These are phyloP conservation scores for Lagocephalus sceleratus DNA, from an alignment of 2,797 vertebrate species.

Conservation along the genomic window DNA sequence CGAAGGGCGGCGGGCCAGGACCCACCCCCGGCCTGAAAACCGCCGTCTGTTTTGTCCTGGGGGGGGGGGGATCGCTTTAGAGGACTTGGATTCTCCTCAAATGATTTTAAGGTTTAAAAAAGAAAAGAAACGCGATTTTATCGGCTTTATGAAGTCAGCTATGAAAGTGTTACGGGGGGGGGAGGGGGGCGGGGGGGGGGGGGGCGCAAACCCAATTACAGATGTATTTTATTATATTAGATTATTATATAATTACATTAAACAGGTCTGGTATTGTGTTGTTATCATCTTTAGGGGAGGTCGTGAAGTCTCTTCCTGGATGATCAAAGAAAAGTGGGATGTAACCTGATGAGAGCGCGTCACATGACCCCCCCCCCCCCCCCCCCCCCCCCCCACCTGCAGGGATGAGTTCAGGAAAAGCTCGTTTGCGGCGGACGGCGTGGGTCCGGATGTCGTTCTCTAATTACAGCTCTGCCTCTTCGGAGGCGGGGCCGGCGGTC, in stretches of 20 bases:
- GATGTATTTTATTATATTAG: too few relatives aligned
- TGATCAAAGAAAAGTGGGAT: slow-evolving; percentile 10
- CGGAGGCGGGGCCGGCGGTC: slow-evolving; percentile 41
- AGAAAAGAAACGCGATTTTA: too few relatives aligned
- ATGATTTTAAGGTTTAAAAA: too few relatives aligned
- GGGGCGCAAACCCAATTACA: too few relatives aligned
- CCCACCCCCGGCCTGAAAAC: slow-evolving; percentile 29
- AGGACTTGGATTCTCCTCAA: slow-evolving; percentile 8
- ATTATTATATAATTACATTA: too few relatives aligned
- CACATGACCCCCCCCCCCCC: neutral
- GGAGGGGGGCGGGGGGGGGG: too few relatives aligned
- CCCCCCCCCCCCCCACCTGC: slow-evolving; percentile 1
- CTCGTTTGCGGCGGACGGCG: slow-evolving; percentile 33
- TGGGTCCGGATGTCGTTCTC: slow-evolving; percentile 13
- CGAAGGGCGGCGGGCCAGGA: slow-evolving; percentile 30
- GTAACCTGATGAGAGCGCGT: too few relatives aligned
- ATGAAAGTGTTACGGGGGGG: too few relatives aligned
- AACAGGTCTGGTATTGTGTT: too few relatives aligned
- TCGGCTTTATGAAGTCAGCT: too few relatives aligned
- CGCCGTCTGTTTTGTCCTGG: slow-evolving; percentile 3
- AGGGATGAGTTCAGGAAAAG: slow-evolving; percentile 1
- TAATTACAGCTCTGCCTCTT: slow-evolving; percentile 41
- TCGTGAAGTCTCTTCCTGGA: too few relatives aligned
- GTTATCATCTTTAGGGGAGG: too few relatives aligned
- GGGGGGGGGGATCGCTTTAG: neutral